These are phyloP conservation scores for Triops cancriformis DNA, from an alignment of 1,140 invertebrate genomes.

Conservation along the genomic window DNA sequence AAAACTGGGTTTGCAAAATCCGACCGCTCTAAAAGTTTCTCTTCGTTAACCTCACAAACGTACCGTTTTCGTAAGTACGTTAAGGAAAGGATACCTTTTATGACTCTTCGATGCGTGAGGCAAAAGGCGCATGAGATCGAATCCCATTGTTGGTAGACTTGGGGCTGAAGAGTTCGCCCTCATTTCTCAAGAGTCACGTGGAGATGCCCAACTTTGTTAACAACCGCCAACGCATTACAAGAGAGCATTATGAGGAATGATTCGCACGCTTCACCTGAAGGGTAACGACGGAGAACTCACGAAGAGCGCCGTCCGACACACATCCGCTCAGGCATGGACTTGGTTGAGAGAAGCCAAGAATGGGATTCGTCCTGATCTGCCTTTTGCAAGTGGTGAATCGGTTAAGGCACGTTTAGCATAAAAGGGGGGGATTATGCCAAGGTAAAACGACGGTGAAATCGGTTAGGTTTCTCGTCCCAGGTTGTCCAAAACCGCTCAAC, in stretches of 20 bases:
- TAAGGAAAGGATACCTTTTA: too few relatives aligned
- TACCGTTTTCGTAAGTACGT: too few relatives aligned
- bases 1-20: neutral
- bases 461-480: neutral
- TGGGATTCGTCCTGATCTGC: neutral
- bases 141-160: neutral
- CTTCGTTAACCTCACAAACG: too few relatives aligned
- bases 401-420: neutral
- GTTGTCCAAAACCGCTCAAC: neutral
- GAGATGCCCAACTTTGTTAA: neutral
- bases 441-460: slow-evolving; percentile 13
- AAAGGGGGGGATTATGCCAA: slow-evolving; percentile 4
- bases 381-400: neutral
- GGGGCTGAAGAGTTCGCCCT: neutral
- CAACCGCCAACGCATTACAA: neutral
- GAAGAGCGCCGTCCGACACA: neutral
- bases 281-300: neutral
- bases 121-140: neutral
- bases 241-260: too few relatives aligned
- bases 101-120: too few relatives aligned
- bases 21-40: too few relatives aligned
- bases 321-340: too few relatives aligned
- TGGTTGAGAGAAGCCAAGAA: neutral
- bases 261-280: too few relatives aligned
- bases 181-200: neutral